These are phyloP conservation scores for Albula goreensis DNA, from an alignment of 2,113 vertebrate species.

Conservation along the genomic window DNA sequence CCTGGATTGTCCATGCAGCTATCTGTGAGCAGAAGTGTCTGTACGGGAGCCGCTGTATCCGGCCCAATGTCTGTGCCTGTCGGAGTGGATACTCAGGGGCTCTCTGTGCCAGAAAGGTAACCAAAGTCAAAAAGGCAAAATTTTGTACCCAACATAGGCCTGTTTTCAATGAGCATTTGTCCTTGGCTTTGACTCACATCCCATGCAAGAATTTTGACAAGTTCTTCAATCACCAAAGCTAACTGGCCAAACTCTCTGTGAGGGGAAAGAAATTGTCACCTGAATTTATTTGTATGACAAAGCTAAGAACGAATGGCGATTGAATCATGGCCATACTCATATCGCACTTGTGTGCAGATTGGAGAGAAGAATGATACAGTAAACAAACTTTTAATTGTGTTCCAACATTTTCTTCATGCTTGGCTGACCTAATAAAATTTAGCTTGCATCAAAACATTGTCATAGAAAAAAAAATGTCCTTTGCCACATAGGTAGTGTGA, in stretches of 20 bases:
- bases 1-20: constrained; percentile 34
- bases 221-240: neutral
- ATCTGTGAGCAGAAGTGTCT: constrained; percentile 66
- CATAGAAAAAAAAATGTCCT: too few relatives aligned
- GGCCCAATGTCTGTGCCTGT: constrained; percentile 73
- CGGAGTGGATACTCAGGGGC: constrained; percentile 57
- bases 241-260: neutral
- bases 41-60: constrained; percentile 63
- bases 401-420: too few relatives aligned
- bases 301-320: too few relatives aligned
- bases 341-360: too few relatives aligned
- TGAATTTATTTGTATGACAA: too few relatives aligned
- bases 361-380: too few relatives aligned
- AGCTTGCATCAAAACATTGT: too few relatives aligned
- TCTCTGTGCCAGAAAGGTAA: constrained; percentile 63
- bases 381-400: too few relatives aligned
- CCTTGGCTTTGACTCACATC: neutral
- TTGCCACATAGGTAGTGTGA: too few relatives aligned
- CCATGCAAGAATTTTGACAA: neutral
- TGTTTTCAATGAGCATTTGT: constrained; percentile 15
- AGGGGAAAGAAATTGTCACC: too few relatives aligned
- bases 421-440: too few relatives aligned
- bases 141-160: neutral
- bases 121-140: neutral
- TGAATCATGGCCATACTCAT: too few relatives aligned